Percentiles rank a stretch among this genome's conserved stretches.
Conservation (phyloP, 2,113 vertebrate genomes). For the Gavia stellata region DNA sequence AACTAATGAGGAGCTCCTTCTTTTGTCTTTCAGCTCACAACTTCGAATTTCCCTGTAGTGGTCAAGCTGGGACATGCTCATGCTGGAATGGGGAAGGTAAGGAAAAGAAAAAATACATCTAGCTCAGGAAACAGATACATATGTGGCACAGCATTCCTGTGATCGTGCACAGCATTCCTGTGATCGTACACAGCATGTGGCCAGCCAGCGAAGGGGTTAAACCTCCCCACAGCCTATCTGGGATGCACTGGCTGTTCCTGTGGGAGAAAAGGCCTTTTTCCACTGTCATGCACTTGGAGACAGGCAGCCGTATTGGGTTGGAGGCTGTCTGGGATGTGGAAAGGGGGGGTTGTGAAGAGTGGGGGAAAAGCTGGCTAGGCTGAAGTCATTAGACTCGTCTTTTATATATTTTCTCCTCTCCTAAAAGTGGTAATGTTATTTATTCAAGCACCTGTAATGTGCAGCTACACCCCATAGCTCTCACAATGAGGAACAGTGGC, state of each 20-base stretch:
- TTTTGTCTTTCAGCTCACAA: constrained; percentile 79
- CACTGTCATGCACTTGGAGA: neutral
- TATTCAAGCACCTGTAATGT: constrained; percentile 47
- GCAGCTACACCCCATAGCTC: neutral
- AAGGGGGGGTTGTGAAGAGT: neutral
- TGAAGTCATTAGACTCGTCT: constrained; percentile 12
- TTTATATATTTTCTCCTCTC: constrained; percentile 5
- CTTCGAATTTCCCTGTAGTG: constrained; percentile 85
- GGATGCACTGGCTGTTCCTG: neutral
- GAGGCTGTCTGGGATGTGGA: neutral
- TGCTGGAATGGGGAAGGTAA: constrained; percentile 94
- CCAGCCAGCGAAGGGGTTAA: neutral
- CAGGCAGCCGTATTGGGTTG: neutral
- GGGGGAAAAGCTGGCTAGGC: neutral
- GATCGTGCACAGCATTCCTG: rapidly evolving
- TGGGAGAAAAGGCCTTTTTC: constrained; percentile 30
- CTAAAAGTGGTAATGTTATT: constrained; percentile 10
- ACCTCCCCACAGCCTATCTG: neutral
- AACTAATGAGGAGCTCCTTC: neutral
- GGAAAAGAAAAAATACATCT: neutral
- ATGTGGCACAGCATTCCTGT: neutral
- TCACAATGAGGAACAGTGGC: neutral
- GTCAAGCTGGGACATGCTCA: constrained; percentile 93
- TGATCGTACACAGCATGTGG: neutral
- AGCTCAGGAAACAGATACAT: neutral